Conservation (phyloP, 1,140 invertebrate species). For the Drusus annulatus region DNA sequence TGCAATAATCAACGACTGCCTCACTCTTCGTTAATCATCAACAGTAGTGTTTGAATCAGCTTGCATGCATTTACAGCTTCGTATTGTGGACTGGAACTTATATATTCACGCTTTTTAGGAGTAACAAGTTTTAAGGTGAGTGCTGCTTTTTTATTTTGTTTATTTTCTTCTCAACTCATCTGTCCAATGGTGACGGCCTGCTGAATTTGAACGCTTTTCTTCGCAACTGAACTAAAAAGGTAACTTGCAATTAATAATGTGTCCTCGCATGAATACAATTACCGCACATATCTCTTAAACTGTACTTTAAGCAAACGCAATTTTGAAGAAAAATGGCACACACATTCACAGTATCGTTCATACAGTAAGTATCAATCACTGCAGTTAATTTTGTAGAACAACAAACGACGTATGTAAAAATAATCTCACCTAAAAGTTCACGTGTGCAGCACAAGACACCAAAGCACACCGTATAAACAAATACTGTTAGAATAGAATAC, state of each 20-base stretch:
- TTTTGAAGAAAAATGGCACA: conserved; percentile 17
- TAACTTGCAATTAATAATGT: conserved; percentile 20
- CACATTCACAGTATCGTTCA: conserved; percentile 22
- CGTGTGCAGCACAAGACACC: conserved; percentile 26
- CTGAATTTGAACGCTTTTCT: conserved; percentile 25
- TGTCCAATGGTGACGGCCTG: conserved; percentile 27
- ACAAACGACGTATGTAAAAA: not conserved
- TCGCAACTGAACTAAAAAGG: conserved; percentile 7
- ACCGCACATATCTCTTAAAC: not conserved
- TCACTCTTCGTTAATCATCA: conserved; percentile 22
- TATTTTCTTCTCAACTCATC: not conserved
- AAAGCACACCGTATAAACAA: conserved; percentile 8
- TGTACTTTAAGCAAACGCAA: not conserved
- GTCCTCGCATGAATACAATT: not conserved
- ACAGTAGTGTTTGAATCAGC: conserved; percentile 15
- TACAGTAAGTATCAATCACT: conserved; percentile 5
- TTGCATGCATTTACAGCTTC: conserved; percentile 22
- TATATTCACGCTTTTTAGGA: conserved; percentile 28
- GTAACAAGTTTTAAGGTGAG: conserved; percentile 25
- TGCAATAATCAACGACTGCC: not conserved
- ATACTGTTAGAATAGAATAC: conserved; percentile 3
- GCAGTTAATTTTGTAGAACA: conserved; percentile 17
- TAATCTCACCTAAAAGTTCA: conserved; percentile 15
- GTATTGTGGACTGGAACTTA: not conserved
- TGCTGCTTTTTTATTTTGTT: not conserved